Evolutionary conservation across 1,140 invertebrate species (phyloP), one percentile per base, ranked within the genome.

Genomic region (Ceratina calcarata): DNA sequence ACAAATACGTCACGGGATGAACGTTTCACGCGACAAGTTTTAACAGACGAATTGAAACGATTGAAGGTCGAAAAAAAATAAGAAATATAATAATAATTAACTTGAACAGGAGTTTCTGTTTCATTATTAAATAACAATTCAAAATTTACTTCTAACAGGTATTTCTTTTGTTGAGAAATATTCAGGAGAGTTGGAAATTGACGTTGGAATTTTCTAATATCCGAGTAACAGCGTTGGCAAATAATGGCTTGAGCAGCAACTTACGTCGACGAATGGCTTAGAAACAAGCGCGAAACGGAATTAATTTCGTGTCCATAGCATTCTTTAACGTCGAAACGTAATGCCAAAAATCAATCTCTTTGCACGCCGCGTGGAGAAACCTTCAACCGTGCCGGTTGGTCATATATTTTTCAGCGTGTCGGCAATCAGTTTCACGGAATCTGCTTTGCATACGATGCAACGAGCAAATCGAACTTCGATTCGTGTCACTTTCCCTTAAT

Each of bases 281-380:
- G 64, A n/a, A 60, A 68, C 18, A 49, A 49, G 65, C 57, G 55
- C 6, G 65, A 58, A 68, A 37, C 74, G 57, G 57, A 69, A 77
- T 60, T 77, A 77, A 77, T 77, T 69, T 20, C 57, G 55, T 69
- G 65, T 69, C 55, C 66, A 22, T 69, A 37, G 65, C 74, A 77
- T 69, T 69, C 65, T 77, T 77, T 69, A 69, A 22, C 74, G 74
- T 77, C 74, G 57, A 69, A 77, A 51, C 62, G 55, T 77, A 77
- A 69, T 69, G 74, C 55, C 45, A 60, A 77, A 69, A 69, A 69
- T 77, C 74, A 67, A 77, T 77, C 74, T 61, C 45, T 27, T 27
- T 10, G 74, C 65, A 60, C 37, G 64, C 53, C 18, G 51, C 2
- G 24, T 66, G 27, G 51, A 24, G 53, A 60, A 20, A 60, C 73